Evolutionary conservation across 2,797 vertebrate genomes (phyloP).

Genomic region (Ceryle rudis): DNA sequence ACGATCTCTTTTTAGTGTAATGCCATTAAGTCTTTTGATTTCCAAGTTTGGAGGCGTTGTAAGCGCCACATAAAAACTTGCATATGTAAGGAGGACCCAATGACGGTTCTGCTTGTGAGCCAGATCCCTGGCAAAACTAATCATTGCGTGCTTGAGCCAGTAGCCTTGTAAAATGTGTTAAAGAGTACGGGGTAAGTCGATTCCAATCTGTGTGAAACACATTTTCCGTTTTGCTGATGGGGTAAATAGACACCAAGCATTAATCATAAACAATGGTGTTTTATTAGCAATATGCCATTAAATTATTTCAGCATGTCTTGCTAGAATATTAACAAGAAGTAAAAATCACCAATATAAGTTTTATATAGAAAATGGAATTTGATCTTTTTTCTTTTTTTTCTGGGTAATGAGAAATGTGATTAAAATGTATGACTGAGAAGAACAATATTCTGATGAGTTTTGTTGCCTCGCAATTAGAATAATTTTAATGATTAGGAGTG

Average conservation of each 20-base stretch:
- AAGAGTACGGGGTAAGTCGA: slow-evolving; percentile 32
- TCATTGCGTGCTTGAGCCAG: slow-evolving; percentile 49
- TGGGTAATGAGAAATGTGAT: slow-evolving; percentile 85
- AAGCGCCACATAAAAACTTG: background rate
- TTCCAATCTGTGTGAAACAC: slow-evolving; percentile 53
- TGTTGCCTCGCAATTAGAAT: slow-evolving; percentile 83
- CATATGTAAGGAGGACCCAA: background rate
- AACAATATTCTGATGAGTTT: slow-evolving; percentile 81
- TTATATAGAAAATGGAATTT: slow-evolving; percentile 74
- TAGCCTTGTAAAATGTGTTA: slow-evolving; percentile 51
- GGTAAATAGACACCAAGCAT: slow-evolving; percentile 70
- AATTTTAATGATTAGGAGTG: slow-evolving; percentile 83
- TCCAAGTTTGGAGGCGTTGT: background rate
- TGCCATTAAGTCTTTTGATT: background rate
- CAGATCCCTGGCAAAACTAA: slow-evolving; percentile 48
- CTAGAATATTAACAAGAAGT: slow-evolving; percentile 75
- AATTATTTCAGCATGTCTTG: slow-evolving; percentile 69
- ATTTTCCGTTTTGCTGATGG: slow-evolving; percentile 57
- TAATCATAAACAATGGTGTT: slow-evolving; percentile 59
- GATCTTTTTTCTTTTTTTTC: slow-evolving; percentile 66
- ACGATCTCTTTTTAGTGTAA: background rate
- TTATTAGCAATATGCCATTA: slow-evolving; percentile 68
- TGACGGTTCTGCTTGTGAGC: slow-evolving; percentile 10
- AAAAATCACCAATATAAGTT: slow-evolving; percentile 72
- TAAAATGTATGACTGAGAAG: slow-evolving; percentile 85